Evolutionary conservation across 2,888 invertebrate genomes (phyloP).

Genomic region (Pammene fasciana): DNA sequence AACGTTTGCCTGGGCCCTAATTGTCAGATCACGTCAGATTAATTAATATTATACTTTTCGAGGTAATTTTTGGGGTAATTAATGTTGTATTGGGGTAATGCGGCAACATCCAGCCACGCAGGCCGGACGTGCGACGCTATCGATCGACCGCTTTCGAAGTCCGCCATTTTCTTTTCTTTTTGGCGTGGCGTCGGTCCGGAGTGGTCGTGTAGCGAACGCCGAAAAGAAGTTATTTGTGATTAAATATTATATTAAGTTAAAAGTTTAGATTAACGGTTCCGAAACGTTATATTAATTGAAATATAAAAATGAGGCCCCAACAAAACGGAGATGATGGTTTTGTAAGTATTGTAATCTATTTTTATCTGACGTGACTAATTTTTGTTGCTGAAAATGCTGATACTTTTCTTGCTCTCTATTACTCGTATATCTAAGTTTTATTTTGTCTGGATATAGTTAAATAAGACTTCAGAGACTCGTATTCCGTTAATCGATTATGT

Average conservation of each 20-base stretch:
- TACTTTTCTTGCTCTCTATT: background rate
- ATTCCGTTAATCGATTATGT: background rate
- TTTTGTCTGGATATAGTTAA: background rate
- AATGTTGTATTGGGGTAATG: background rate
- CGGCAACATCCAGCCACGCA: slow-evolving; percentile 36
- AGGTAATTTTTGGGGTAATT: background rate
- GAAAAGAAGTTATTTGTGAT: slow-evolving; percentile 46
- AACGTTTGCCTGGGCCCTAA: no score
- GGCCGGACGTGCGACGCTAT: slow-evolving; percentile 16
- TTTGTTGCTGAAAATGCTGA: background rate
- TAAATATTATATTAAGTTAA: slow-evolving; percentile 17
- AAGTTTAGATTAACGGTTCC: slow-evolving; percentile 29
- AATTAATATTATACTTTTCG: background rate
- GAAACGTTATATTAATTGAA: slow-evolving; percentile 23
- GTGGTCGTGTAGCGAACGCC: slow-evolving; percentile 51
- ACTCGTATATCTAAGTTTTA: no score
- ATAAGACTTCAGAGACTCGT: no score
- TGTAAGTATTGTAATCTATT: slow-evolving; percentile 62
- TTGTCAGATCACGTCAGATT: no score
- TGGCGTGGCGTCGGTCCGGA: slow-evolving; percentile 67
- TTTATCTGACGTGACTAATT: slow-evolving; percentile 23
- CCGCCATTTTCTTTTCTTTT: slow-evolving; percentile 59
- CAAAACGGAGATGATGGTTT: slow-evolving; percentile 78
- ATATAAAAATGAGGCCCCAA: slow-evolving; percentile 69
- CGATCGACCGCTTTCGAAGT: background rate